phyloP scores from a whole-genome alignment of 2,113 vertebrate species.

The Neomonachus schauinslandi region DNA sequence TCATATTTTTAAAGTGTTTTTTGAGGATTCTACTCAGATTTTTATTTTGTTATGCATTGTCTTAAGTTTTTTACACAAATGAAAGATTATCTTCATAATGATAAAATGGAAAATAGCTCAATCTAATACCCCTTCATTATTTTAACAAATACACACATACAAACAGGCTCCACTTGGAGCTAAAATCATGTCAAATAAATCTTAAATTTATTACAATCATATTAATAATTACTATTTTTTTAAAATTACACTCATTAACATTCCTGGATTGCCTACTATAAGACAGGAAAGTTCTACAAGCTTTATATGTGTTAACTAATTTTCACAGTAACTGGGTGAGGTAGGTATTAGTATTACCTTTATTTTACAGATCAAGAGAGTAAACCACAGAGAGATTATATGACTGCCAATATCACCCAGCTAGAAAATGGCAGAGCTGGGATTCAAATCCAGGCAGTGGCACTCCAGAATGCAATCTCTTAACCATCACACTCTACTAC shows the following conservation, averaged over 20 bases:
- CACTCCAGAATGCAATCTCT: not conserved
- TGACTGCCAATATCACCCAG: too few relatives aligned
- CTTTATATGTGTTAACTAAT: not conserved
- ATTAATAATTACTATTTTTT: not conserved
- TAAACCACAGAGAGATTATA: not conserved
- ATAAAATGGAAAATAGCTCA: not conserved
- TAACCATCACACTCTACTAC: not conserved
- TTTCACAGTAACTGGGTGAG: not conserved
- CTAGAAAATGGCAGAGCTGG: not conserved
- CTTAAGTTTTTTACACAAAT: not conserved
- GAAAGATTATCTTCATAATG: not conserved
- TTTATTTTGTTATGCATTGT: not conserved
- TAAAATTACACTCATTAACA: not conserved
- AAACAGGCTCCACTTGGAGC: not conserved
- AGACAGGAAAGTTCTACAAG: not conserved
- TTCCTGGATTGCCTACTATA: not conserved
- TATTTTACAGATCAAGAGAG: not conserved
- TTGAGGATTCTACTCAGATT: not conserved
- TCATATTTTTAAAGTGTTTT: not conserved
- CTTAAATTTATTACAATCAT: not conserved
- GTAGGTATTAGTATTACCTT: not conserved
- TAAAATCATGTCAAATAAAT: not conserved
- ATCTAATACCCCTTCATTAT: not conserved
- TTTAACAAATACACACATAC: not conserved
- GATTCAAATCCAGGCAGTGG: not conserved